These are phyloP conservation scores for Linnaemya tessellans DNA, from an alignment of 2,888 invertebrate species.

Conservation along the genomic window DNA sequence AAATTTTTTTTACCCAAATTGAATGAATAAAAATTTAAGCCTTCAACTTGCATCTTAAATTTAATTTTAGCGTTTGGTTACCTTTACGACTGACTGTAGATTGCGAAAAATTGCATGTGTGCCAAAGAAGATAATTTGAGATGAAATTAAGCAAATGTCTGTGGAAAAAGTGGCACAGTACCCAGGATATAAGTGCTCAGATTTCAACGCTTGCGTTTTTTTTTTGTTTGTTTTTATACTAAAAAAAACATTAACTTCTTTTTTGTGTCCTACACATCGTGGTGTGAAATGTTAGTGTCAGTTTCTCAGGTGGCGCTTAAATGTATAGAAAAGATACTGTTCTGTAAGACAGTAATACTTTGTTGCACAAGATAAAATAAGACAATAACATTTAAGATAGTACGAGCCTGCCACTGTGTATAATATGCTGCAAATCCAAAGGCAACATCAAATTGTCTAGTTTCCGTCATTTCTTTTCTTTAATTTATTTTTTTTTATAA, in stretches of 20 bases:
- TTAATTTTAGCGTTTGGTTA: neutral
- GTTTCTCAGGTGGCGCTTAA: slow-evolving; percentile 72
- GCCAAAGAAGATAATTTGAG: slow-evolving; percentile 51
- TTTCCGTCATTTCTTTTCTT: slow-evolving; percentile 24
- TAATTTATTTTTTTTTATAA: neutral
- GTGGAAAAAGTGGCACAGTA: slow-evolving; percentile 67
- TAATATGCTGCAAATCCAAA: slow-evolving; percentile 17
- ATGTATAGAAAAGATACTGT: slow-evolving; percentile 28
- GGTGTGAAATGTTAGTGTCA: slow-evolving; percentile 62
- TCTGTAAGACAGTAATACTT: slow-evolving; percentile 2
- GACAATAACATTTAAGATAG: slow-evolving; percentile 10
- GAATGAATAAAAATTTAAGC: too few relatives aligned
- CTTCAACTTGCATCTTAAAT: neutral
- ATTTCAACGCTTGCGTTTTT: slow-evolving; percentile 47
- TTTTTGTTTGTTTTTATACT: slow-evolving; percentile 5
- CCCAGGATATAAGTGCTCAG: slow-evolving; percentile 69
- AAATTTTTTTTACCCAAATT: too few relatives aligned
- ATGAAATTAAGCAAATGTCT: slow-evolving; percentile 26
- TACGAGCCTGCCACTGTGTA: neutral
- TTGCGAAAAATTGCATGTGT: neutral
- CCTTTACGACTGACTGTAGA: neutral
- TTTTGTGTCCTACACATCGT: slow-evolving; percentile 19
- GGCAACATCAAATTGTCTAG: slow-evolving; percentile 11
- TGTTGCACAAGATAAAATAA: neutral
- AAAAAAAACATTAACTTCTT: neutral